Conservation (phyloP, 1,140 invertebrate species). For the Heliothis subflexa region DNA sequence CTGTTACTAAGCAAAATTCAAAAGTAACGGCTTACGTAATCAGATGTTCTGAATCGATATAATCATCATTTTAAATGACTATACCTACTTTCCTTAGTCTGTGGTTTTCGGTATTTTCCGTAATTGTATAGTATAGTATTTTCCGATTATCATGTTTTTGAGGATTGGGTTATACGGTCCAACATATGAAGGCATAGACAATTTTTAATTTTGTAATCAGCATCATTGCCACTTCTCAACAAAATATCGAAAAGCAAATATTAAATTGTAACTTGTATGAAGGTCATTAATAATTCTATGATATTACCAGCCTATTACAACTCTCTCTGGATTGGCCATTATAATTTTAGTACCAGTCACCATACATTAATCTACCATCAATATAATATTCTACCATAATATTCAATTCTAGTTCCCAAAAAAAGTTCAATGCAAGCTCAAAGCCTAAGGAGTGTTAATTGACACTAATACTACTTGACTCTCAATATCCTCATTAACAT, state of each 20-base stretch:
- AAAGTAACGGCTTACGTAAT: background rate
- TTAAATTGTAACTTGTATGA: no score
- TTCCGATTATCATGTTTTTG: no score
- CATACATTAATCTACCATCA: background rate
- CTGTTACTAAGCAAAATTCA: background rate
- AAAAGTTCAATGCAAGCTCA: background rate
- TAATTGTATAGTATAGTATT: no score
- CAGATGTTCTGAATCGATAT: background rate
- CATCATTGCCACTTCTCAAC: no score
- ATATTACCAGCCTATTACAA: no score
- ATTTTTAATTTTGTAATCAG: no score
- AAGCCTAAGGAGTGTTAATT: constrained; percentile 3
- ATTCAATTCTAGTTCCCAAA: background rate
- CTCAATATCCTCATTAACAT: background rate
- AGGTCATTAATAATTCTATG: no score
- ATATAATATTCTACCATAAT: background rate
- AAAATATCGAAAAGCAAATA: background rate
- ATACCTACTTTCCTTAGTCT: background rate
- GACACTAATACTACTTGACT: constrained; percentile 7
- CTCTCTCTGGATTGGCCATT: no score
- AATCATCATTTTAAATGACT: background rate
- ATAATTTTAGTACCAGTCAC: no score
- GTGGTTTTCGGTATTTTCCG: no score
- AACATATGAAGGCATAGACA: no score
- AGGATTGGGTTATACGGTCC: no score